Evolutionary conservation across 2,888 invertebrate species (phyloP), one percentile per base, ranked within the genome.

Genomic region (Parnassius orleans): DNA sequence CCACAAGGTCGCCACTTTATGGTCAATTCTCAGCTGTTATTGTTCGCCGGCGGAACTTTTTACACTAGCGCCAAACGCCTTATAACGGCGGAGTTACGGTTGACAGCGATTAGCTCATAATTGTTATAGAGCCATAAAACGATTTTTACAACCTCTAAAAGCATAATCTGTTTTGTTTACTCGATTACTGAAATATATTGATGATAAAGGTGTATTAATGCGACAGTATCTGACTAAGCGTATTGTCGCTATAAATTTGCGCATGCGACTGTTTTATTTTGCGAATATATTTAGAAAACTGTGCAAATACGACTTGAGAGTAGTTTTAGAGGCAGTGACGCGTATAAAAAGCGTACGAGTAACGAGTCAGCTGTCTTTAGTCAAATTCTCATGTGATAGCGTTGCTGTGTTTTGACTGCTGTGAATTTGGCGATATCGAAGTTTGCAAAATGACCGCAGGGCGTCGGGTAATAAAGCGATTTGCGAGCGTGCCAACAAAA

Each of bases 1-100:
- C 91, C 86, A 72, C 92, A 92, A 92, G 92, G 92, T 92, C 92
- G 89, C 80, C 86, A 81, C 81, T 92, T 92, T 92, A 92, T 91
- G 92, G 91, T 90, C 91, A 90, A 90, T 92, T 85, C 90, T 85
- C 80, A 85, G 83, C 84, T 83, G 87, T 90, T 87, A 90, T 90
- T 90, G 90, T 90, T 89, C 81, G 83, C 84, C 77, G 82, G 79
- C 84, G 73, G 81, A 82, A 77, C 86, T 87, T 86, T 87, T 83
- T 67, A 66, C 72, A 74, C 82, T 79, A 83, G 76, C 81, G 77
- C 82, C 87, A 81, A 85, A 84, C 81, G 82, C 73, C 79, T 80
- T 83, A 80, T 81, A 84, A 81, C 82, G 72, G 81, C 76, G 65
- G 73, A 80, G 82, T 86, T 83, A 87, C 81, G 83, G 85, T 86